These are phyloP conservation scores for Planococcus citri DNA, from an alignment of 1,140 invertebrate species.

Conservation along the genomic window DNA sequence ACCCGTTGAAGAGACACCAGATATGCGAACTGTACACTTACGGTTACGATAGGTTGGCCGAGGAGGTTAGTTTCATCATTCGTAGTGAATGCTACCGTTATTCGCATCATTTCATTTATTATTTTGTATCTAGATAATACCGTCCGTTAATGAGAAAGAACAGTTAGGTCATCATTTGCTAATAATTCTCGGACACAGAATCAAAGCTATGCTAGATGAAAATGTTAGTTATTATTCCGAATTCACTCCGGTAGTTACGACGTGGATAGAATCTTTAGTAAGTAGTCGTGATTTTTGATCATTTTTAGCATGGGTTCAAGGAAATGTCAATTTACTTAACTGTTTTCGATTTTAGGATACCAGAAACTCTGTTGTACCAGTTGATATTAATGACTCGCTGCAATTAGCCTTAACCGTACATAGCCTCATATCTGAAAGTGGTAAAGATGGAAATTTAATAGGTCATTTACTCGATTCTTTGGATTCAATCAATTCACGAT, in stretches of 20 bases:
- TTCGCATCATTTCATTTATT: conserved; percentile 22
- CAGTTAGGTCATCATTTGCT: conserved; percentile 51
- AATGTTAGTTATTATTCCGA: conserved; percentile 34
- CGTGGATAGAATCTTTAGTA: conserved; percentile 58
- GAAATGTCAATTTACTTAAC: no score
- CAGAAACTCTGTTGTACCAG: neutral
- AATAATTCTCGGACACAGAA: conserved; percentile 53
- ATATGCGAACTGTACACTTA: conserved; percentile 59
- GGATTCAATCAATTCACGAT: neutral
- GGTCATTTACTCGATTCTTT: neutral
- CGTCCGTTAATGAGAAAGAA: conserved; percentile 48
- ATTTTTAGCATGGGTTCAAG: neutral
- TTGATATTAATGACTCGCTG: conserved; percentile 16
- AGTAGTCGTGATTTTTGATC: conserved; percentile 30
- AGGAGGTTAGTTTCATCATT: conserved; percentile 43
- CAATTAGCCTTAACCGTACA: conserved; percentile 9
- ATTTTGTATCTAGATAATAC: conserved; percentile 38
- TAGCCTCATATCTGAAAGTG: conserved; percentile 28
- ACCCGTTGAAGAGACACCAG: conserved; percentile 61
- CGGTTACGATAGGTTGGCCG: conserved; percentile 61
- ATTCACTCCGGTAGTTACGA: conserved; percentile 50
- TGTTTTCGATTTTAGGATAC: neutral
- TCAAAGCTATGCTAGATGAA: conserved; percentile 38
- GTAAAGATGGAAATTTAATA: conserved; percentile 23
- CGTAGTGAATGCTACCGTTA: neutral